Evolutionary conservation across 2,113 vertebrate species (phyloP).

Genomic region (Strix aluco): DNA sequence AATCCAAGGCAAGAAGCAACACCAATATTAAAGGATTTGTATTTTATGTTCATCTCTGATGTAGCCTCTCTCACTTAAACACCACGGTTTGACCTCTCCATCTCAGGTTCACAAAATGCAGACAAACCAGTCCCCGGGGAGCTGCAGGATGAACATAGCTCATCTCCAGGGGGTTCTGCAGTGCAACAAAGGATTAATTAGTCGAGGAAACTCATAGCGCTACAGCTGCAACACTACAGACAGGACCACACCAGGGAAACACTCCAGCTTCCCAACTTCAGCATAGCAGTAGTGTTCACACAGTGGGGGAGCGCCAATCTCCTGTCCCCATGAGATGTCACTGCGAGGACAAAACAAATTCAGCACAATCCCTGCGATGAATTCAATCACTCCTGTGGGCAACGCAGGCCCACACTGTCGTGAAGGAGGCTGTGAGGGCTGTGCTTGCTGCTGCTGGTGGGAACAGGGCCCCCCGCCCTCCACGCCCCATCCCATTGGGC

Average conservation of each 20-base stretch:
- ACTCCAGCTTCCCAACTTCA: not conserved
- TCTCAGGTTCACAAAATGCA: not conserved
- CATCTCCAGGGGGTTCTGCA: not conserved
- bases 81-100: not conserved
- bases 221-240: not conserved
- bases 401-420: not conserved
- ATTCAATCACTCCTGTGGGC: rapidly evolving
- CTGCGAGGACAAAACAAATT: not conserved
- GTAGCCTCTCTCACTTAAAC: not conserved
- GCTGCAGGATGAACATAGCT: not conserved
- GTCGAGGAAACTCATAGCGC: not conserved
- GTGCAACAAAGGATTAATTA: not conserved
- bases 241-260: not conserved
- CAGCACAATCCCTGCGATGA: not conserved
- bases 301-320: rapidly evolving
- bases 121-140: not conserved
- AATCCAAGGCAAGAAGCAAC: not conserved
- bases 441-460: not conserved
- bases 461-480: not conserved
- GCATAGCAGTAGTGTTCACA: not conserved
- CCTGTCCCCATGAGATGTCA: not conserved
- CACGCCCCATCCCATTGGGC: no score
- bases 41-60: not conserved
- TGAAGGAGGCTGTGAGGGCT: not conserved
- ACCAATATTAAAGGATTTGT: not conserved